Evolutionary conservation across 2,888 invertebrate species (phyloP).

Genomic region (Lapara coniferarum): DNA sequence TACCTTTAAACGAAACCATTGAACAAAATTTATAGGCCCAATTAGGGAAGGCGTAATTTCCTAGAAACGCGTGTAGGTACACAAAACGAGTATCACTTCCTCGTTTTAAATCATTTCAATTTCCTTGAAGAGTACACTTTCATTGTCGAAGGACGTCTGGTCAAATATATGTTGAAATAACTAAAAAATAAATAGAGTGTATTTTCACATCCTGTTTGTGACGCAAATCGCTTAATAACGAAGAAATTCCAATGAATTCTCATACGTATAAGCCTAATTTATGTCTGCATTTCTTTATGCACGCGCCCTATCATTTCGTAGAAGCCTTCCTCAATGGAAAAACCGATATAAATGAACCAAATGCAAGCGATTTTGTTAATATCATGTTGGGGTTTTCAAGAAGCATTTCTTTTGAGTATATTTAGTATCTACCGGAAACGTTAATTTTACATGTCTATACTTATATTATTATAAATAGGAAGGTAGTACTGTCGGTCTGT

Average conservation of each 20-base stretch:
- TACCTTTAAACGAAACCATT: no score
- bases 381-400: not conserved
- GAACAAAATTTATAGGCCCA: slow-evolving; percentile 8
- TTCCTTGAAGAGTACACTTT: slow-evolving; percentile 35
- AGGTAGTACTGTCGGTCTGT: no score
- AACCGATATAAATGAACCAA: not conserved
- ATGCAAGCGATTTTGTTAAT: not conserved
- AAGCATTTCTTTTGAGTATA: not conserved
- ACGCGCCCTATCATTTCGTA: slow-evolving; percentile 10
- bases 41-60: slow-evolving; percentile 34
- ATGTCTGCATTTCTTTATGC: slow-evolving; percentile 12
- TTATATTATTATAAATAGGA: no score
- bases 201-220: slow-evolving; percentile 39
- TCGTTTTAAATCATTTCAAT: slow-evolving; percentile 32
- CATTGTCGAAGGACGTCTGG: slow-evolving; percentile 37
- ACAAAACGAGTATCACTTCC: slow-evolving; percentile 40
- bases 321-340: slow-evolving; percentile 11
- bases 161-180: slow-evolving; percentile 31
- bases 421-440: not conserved
- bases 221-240: slow-evolving; percentile 33
- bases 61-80: slow-evolving; percentile 37
- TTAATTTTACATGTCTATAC: no score
- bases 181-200: slow-evolving; percentile 34
- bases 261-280: slow-evolving; percentile 1
- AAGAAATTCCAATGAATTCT: slow-evolving; percentile 26